Conservation (phyloP, 2,888 invertebrate species). For the Meganola albula region DNA sequence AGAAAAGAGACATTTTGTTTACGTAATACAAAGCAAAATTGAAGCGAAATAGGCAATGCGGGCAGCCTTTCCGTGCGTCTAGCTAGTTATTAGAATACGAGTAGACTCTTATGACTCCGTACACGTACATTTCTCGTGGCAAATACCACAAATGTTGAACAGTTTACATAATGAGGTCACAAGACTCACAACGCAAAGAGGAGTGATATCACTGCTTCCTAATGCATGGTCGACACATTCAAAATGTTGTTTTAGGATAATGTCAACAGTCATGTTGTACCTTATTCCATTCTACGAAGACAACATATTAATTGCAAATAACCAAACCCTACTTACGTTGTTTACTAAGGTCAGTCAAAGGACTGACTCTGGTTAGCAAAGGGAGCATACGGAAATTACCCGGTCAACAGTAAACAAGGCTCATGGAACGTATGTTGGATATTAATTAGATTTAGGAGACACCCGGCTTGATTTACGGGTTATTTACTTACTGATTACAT, state of each 20-base stretch:
- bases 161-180: conserved; percentile 25
- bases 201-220: conserved; percentile 26
- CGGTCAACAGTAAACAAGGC: conserved; percentile 17
- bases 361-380: conserved; percentile 7
- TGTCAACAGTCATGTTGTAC: conserved; percentile 42
- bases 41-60: conserved; percentile 12
- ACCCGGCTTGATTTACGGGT: no score
- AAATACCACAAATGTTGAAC: conserved; percentile 24
- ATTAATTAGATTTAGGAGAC: no score
- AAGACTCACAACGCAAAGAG: conserved; percentile 10
- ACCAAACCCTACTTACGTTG: conserved; percentile 31
- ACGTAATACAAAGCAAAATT: conserved; percentile 8
- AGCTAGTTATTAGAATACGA: conserved; percentile 20
- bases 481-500: no score
- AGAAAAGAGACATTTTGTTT: no score
- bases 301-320: conserved; percentile 58
- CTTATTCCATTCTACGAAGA: conserved; percentile 38
- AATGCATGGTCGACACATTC: conserved; percentile 32
- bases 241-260: conserved; percentile 56
- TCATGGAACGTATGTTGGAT: conserved; percentile 16
- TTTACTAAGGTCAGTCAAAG: conserved; percentile 25
- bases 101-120: conserved; percentile 16
- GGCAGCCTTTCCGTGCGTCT: conserved; percentile 15
- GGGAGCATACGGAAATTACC: conserved; percentile 13
- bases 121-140: conserved; percentile 18